phyloP scores from a whole-genome alignment of 2,797 vertebrate genomes.

The Geotrypetes seraphini region DNA sequence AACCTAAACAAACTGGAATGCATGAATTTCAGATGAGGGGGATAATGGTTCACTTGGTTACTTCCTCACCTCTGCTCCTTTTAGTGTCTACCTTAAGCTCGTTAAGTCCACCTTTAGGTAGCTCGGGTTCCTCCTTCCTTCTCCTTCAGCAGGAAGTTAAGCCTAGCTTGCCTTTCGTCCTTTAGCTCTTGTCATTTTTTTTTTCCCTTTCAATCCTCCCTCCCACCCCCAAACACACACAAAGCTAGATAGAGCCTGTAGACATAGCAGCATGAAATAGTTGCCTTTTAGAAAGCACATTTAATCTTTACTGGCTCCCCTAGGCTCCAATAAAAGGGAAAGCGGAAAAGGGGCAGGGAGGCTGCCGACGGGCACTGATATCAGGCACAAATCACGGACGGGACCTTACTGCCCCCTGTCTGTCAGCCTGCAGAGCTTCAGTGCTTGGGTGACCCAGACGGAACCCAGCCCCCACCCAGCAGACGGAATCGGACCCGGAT shows the following conservation, averaged over 20 bases:
- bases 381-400: slow-evolving; percentile 79
- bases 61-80: too few species aligned
- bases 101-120: too few species aligned
- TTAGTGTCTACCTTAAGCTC: not conserved
- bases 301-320: slow-evolving; percentile 88
- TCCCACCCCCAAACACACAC: slow-evolving; percentile 19
- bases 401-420: slow-evolving; percentile 78
- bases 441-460: slow-evolving; percentile 54
- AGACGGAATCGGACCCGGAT: too few species aligned
- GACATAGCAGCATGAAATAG: slow-evolving; percentile 81
- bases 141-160: slow-evolving; percentile 2
- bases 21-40: too few species aligned
- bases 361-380: slow-evolving; percentile 67
- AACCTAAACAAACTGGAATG: too few species aligned
- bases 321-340: slow-evolving; percentile 65
- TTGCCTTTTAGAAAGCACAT: slow-evolving; percentile 90
- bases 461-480: too few species aligned
- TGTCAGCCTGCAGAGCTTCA: slow-evolving; percentile 53
- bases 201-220: not conserved
- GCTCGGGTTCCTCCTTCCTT: slow-evolving; percentile 11
- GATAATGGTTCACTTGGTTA: too few species aligned
- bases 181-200: not conserved
- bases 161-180: slow-evolving; percentile 4
- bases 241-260: slow-evolving; percentile 43
- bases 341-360: slow-evolving; percentile 57